A percentile compares a stretch with the other conserved stretches of the same genome.
These are phyloP conservation scores for Gorsachius goisagi DNA, from an alignment of 2,113 vertebrate species.

Conservation along the genomic window DNA sequence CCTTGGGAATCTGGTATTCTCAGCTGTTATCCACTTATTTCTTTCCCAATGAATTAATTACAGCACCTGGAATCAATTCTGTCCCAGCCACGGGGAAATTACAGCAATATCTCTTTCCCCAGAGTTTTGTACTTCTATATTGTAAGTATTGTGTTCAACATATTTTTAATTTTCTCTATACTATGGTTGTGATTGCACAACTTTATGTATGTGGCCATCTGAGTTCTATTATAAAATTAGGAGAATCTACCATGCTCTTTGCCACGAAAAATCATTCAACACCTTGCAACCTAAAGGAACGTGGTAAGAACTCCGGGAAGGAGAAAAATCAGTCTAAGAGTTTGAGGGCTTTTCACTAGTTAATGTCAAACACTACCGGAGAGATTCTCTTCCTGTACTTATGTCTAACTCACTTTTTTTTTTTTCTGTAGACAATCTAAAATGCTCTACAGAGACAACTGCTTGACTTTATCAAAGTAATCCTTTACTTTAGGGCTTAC, in stretches of 20 bases:
- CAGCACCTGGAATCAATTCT: not conserved
- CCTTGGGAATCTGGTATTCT: not conserved
- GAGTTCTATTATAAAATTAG: not conserved
- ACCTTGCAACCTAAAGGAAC: not conserved
- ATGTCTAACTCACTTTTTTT: not conserved
- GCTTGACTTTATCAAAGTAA: conserved; percentile 33
- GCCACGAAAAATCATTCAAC: not conserved
- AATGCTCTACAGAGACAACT: conserved; percentile 12
- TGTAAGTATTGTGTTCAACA: not conserved
- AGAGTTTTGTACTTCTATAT: not conserved
- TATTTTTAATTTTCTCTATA: not conserved
- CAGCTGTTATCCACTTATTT: not conserved
- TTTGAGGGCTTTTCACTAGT: not conserved
- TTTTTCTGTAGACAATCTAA: not conserved
- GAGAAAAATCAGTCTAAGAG: not conserved
- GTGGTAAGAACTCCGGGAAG: not conserved
- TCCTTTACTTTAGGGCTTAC: conserved; percentile 14
- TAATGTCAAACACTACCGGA: not conserved
- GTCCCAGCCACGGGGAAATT: not conserved
- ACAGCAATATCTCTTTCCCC: not conserved
- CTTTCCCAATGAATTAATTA: not conserved
- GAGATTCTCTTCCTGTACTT: not conserved
- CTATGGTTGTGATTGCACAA: not conserved
- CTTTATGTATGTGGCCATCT: not conserved
- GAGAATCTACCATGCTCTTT: not conserved